Conservation (phyloP, 2,888 invertebrate genomes). For the Eristalis tenax region DNA sequence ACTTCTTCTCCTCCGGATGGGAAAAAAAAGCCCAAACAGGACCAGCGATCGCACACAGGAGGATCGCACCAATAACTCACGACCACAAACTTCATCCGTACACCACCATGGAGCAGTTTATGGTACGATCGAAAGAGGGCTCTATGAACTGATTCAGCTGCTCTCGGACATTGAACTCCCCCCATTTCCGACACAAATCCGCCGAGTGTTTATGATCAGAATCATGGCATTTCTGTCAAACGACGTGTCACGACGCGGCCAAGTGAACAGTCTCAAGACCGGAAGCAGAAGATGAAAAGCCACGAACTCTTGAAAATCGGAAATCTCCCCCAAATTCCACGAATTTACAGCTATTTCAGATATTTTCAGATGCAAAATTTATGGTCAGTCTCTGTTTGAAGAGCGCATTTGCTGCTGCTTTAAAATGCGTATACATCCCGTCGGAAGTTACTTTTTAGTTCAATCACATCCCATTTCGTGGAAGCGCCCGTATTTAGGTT, state of each 20-base stretch:
- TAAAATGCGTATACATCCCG: neutral
- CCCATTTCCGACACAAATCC: neutral
- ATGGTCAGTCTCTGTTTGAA: conserved; percentile 7
- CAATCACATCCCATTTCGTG: conserved; percentile 26
- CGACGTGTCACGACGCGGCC: neutral
- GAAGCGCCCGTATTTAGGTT: conserved; percentile 55
- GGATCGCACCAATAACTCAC: too few relatives aligned
- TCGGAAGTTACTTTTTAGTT: neutral
- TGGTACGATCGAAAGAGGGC: too few relatives aligned
- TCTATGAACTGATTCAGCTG: too few relatives aligned
- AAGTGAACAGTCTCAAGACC: neutral
- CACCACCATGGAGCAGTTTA: too few relatives aligned
- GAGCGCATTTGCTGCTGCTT: neutral
- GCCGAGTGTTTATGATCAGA: neutral
- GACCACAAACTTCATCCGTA: too few relatives aligned
- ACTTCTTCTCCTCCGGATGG: too few relatives aligned
- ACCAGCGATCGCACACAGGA: too few relatives aligned
- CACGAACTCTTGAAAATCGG: neutral
- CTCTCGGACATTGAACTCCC: neutral
- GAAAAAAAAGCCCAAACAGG: too few relatives aligned
- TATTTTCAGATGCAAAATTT: conserved; percentile 5
- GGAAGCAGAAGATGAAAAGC: neutral
- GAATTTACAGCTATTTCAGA: neutral
- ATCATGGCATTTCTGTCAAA: neutral
- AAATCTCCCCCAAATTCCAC: neutral